Evolutionary conservation across 2,888 invertebrate species (phyloP).

Genomic region (Spatulosminthurus flaviceps): DNA sequence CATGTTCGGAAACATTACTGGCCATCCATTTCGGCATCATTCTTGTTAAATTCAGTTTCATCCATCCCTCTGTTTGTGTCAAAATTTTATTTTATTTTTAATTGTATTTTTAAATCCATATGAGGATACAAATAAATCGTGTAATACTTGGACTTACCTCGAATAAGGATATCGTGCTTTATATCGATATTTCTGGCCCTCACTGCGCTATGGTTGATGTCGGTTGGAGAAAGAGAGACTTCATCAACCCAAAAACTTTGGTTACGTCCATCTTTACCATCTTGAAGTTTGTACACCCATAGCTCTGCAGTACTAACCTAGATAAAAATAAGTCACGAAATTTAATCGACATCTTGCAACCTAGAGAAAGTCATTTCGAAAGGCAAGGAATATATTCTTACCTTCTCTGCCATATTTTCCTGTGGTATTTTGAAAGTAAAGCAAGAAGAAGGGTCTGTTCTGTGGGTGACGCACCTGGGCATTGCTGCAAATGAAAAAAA

Average conservation of each 20-base stretch:
- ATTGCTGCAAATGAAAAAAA: slow-evolving; percentile 48
- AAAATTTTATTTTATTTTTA: no score
- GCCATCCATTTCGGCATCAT: slow-evolving; percentile 65
- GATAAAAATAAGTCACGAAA: neutral
- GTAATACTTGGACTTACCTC: slow-evolving; percentile 18
- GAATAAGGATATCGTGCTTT: slow-evolving; percentile 32
- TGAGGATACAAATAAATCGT: no score
- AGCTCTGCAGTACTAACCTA: slow-evolving; percentile 75
- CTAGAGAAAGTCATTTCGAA: no score
- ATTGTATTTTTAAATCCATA: no score
- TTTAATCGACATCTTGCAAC: no score
- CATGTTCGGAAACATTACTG: slow-evolving; percentile 70
- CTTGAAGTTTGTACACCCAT: slow-evolving; percentile 78
- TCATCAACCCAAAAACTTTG: slow-evolving; percentile 82
- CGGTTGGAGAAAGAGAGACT: slow-evolving; percentile 69
- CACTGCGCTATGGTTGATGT: slow-evolving; percentile 26
- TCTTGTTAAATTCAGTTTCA: slow-evolving; percentile 77
- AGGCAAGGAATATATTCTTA: slow-evolving; percentile 63
- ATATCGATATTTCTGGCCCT: slow-evolving; percentile 34
- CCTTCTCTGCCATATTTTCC: slow-evolving; percentile 73
- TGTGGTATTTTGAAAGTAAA: slow-evolving; percentile 75
- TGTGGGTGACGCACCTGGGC: slow-evolving; percentile 40
- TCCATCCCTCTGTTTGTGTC: slow-evolving; percentile 72
- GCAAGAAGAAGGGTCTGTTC: slow-evolving; percentile 71
- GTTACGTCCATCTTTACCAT: slow-evolving; percentile 74